These are phyloP conservation scores for Pipistrellus nathusii DNA, from an alignment of 2,797 vertebrate species.

Conservation along the genomic window DNA sequence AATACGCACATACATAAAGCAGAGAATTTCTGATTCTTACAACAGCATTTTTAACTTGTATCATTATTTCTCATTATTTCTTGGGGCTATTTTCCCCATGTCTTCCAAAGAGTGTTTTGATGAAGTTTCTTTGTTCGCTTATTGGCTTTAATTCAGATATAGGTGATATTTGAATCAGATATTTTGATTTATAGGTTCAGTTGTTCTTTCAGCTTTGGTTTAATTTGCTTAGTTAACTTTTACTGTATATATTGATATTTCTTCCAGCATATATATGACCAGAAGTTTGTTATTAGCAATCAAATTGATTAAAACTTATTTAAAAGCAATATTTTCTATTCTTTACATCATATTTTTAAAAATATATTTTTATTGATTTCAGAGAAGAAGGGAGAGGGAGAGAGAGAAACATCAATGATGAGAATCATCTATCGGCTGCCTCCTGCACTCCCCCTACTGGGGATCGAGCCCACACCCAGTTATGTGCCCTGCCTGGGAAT, in stretches of 20 bases:
- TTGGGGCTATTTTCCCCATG: background rate
- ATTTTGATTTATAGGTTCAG: slow-evolving; percentile 47
- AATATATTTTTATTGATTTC: too few relatives aligned
- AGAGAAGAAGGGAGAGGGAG: too few relatives aligned
- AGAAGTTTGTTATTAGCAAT: slow-evolving; percentile 42
- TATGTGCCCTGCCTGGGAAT: too few relatives aligned
- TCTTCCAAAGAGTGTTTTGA: background rate
- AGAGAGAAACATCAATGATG: too few relatives aligned
- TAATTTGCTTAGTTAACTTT: slow-evolving; percentile 34
- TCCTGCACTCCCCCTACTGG: too few relatives aligned
- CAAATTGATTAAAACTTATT: slow-evolving; percentile 42
- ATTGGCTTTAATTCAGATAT: slow-evolving; percentile 28
- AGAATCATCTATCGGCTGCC: too few relatives aligned
- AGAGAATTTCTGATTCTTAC: slow-evolving; percentile 43
- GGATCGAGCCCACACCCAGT: too few relatives aligned
- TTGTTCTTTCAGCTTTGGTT: slow-evolving; percentile 51
- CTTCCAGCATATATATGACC: background rate
- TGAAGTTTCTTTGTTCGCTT: slow-evolving; percentile 3
- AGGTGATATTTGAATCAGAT: slow-evolving; percentile 21
- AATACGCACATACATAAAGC: slow-evolving; percentile 11
- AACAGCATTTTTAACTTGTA: background rate
- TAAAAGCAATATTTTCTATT: slow-evolving; percentile 29
- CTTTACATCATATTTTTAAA: background rate
- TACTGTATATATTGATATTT: slow-evolving; percentile 49
- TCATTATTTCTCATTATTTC: slow-evolving; percentile 37